A percentile compares a stretch with the other conserved stretches of the same genome.
phyloP scores from a whole-genome alignment of 2,113 vertebrate species.

The Camelus dromedarius region DNA sequence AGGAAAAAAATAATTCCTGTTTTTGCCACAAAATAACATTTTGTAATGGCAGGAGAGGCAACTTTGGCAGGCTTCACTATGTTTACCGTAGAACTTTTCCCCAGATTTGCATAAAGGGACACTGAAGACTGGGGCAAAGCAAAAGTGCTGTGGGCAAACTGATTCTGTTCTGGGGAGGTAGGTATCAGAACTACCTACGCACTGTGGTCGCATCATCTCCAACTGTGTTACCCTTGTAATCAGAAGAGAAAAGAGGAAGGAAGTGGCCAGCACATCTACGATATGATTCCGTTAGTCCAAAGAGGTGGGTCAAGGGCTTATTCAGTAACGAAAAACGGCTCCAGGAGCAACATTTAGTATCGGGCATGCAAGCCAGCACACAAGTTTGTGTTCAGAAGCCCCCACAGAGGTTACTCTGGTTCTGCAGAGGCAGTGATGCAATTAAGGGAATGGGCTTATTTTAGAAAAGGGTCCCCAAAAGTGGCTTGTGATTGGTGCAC shows the following conservation, averaged over 20 bases:
- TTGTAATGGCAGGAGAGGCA: neutral
- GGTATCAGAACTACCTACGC: no score
- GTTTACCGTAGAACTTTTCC: neutral
- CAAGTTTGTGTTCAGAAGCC: neutral
- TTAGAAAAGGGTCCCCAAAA: slow-evolving; percentile 20
- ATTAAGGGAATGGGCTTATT: slow-evolving; percentile 40
- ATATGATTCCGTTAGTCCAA: neutral
- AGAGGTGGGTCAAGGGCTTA: neutral
- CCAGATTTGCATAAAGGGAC: neutral
- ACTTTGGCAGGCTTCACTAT: neutral
- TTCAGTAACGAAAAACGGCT: neutral
- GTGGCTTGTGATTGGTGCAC: neutral
- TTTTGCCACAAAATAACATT: neutral
- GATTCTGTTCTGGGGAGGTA: neutral
- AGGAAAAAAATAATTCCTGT: neutral
- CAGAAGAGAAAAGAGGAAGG: slow-evolving; percentile 37
- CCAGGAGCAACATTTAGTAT: neutral
- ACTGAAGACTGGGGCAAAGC: neutral
- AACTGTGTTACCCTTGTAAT: neutral
- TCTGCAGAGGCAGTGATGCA: neutral
- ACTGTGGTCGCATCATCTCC: neutral
- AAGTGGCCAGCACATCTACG: neutral
- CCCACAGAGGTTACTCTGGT: neutral
- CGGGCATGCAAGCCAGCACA: neutral
- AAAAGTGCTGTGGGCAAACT: neutral